Evolutionary conservation across 2,888 invertebrate species (phyloP).

Genomic region (Dolichomitus sp.): DNA sequence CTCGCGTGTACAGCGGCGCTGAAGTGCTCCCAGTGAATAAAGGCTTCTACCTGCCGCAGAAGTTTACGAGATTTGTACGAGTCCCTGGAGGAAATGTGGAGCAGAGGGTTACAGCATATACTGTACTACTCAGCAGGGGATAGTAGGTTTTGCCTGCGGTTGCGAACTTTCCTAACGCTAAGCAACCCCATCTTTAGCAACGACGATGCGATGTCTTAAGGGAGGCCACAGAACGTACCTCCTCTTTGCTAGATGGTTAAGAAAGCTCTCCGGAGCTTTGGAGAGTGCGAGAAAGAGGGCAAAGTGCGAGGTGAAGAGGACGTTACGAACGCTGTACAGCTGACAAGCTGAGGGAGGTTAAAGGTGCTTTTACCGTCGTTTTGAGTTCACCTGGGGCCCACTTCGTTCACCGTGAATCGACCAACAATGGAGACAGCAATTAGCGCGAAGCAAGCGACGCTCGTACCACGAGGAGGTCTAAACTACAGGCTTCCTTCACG

Average conservation of each 20-base stretch:
- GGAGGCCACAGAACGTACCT: constrained; percentile 20
- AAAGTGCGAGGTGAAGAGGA: neutral
- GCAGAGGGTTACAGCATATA: constrained; percentile 12
- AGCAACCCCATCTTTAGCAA: constrained; percentile 15
- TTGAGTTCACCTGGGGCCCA: constrained; percentile 70
- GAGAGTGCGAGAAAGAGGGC: constrained; percentile 4
- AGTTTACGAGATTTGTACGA: constrained; percentile 50
- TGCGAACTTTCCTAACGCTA: constrained; percentile 34
- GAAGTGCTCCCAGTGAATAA: neutral
- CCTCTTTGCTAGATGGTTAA: constrained; percentile 37
- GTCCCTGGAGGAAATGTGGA: constrained; percentile 46
- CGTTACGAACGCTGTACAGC: constrained; percentile 7
- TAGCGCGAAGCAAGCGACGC: constrained; percentile 53
- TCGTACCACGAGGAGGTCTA: constrained; percentile 7
- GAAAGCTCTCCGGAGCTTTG: constrained; percentile 25
- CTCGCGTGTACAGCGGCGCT: neutral
- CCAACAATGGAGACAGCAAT: constrained; percentile 70
- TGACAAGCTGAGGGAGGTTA: constrained; percentile 30
- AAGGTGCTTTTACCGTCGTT: constrained; percentile 71
- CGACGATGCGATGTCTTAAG: constrained; percentile 2
- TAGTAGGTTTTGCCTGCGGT: constrained; percentile 19
- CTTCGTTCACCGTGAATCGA: constrained; percentile 66
- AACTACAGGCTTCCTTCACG: neutral
- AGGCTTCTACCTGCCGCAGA: neutral
- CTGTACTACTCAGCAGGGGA: neutral